Evolutionary conservation across 2,113 vertebrate species (phyloP), one percentile per base, ranked within the genome.

Genomic region (Jaculus jaculus): DNA sequence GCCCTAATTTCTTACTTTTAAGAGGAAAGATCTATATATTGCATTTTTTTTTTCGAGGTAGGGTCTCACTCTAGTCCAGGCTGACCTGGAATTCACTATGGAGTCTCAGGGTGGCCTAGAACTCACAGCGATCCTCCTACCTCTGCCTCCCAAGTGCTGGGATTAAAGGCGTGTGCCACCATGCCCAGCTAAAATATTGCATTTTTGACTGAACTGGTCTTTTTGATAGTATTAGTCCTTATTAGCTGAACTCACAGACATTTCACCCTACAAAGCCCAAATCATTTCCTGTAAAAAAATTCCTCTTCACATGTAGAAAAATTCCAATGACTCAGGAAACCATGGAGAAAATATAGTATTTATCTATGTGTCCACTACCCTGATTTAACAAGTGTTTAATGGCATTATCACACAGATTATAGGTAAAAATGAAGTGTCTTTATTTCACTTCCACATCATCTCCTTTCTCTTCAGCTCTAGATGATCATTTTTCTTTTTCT

Each of bases 241-340:
- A 81, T 16, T 72, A 78, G 54, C n/a, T 75, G 7, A 78, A 30
- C 26, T 94, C 47, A 92, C 86, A 89, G 51, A 71, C 66, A 65
- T 72, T 47, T 69, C 16, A 77, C 72, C 81, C 30, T 32, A 89
- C 32, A 95, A 74, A 83, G 92, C 30, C 23, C 73, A 92, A 80
- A 3, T 92, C 51, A 84, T 85, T 58, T 81, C 51, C 89, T 87
- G 51, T 80, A 34, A 87, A 95, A 89, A 72, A 87, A 89, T 71
- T 92, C 39, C 17, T 71, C 61, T 82, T 68, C 34, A 87, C 87
- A 90, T 3, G 34, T 66, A 69, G 8, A 84, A 93, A 30, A 90
- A 85, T 91, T 80, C 81, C 32, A 85, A 15, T 78, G 80, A 89
- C 54, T 79, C 26, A 89, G 28, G 42, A 83, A 91, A 93, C 84